These are phyloP conservation scores for Drosophila fulvimacula DNA, from an alignment of 2,888 invertebrate genomes.

Conservation along the genomic window DNA sequence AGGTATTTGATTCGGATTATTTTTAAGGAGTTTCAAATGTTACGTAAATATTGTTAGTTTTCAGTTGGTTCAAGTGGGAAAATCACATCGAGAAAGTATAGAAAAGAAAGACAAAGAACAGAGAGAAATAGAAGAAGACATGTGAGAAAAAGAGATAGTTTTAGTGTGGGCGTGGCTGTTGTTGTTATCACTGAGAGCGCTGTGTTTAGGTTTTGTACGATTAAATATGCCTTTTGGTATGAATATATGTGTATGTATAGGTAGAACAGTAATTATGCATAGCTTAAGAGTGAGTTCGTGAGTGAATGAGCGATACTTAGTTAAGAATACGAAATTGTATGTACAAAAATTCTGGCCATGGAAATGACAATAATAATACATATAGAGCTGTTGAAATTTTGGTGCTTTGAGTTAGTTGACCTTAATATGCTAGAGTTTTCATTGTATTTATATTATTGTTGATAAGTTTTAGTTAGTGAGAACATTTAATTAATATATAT, in stretches of 20 bases:
- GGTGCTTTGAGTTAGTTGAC: conserved; percentile 34
- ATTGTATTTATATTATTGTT: conserved; percentile 41
- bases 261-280: conserved; percentile 42
- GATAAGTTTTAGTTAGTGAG: conserved; percentile 36
- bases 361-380: conserved; percentile 28
- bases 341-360: conserved; percentile 70
- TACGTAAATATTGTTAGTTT: conserved; percentile 42
- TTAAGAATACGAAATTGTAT: conserved; percentile 41
- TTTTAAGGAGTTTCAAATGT: conserved; percentile 40
- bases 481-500: conserved; percentile 50
- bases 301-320: conserved; percentile 36
- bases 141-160: conserved; percentile 67
- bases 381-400: conserved; percentile 43
- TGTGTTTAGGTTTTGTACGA: conserved; percentile 38
- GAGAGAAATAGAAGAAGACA: conserved; percentile 60
- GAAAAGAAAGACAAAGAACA: conserved; percentile 67
- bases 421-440: conserved; percentile 31
- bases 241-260: conserved; percentile 12
- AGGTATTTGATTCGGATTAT: conserved; percentile 25
- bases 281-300: conserved; percentile 35
- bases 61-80: conserved; percentile 44
- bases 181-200: conserved; percentile 38
- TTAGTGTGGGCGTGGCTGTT: conserved; percentile 66
- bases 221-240: conserved; percentile 34
- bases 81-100: conserved; percentile 62